Evolutionary conservation across 2,113 vertebrate species (phyloP).

Genomic region (Ifrita kowaldi): DNA sequence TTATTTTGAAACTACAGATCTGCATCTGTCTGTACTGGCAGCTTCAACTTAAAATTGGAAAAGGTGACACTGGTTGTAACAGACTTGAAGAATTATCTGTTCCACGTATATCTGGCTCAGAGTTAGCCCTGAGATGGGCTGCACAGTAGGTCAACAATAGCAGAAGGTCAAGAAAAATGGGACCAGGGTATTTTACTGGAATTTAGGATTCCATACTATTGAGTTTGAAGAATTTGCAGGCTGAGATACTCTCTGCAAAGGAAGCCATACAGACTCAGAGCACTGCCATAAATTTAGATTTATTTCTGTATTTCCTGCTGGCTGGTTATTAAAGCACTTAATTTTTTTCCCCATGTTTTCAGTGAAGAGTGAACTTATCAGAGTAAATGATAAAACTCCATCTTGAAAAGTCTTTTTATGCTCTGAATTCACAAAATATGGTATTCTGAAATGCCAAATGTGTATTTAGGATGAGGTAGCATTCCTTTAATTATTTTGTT

Average conservation of each 20-base stretch:
- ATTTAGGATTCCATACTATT: constrained; percentile 17
- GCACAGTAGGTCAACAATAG: neutral
- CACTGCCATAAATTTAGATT: neutral
- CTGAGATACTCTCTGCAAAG: neutral
- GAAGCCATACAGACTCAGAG: neutral
- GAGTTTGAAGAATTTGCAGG: neutral
- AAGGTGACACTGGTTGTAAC: neutral
- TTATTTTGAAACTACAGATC: constrained; percentile 49
- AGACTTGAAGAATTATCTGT: neutral
- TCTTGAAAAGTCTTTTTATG: neutral
- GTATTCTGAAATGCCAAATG: neutral
- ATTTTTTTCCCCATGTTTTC: constrained; percentile 14
- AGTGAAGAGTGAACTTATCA: neutral
- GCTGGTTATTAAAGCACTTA: neutral
- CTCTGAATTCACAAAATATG: neutral
- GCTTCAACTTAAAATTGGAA: neutral
- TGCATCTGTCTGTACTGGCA: neutral
- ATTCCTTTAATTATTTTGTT: neutral
- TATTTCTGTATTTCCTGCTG: constrained; percentile 38
- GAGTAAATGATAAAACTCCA: neutral
- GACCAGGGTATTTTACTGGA: neutral
- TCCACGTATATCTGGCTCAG: neutral
- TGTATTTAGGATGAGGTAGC: neutral
- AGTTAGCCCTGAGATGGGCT: neutral
- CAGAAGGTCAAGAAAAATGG: neutral